These are phyloP conservation scores for Geotrypetes seraphini DNA, from an alignment of 2,797 vertebrate species.

Conservation along the genomic window DNA sequence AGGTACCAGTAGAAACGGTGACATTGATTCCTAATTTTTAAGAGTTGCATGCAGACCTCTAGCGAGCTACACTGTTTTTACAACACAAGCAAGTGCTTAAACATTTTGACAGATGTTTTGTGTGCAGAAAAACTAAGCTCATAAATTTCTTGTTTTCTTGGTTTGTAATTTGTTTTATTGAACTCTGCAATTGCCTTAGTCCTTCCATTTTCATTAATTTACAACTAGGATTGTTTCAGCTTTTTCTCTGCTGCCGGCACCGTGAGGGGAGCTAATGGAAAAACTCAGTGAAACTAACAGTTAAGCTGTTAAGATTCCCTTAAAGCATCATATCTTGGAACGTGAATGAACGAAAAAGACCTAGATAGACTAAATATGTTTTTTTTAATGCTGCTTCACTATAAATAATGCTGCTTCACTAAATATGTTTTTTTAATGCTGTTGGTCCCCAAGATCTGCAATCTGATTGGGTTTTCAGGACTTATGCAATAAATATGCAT, in stretches of 20 bases:
- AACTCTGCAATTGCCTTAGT: slow-evolving; percentile 5
- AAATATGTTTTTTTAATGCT: too few relatives aligned
- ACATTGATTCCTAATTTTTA: slow-evolving; percentile 31
- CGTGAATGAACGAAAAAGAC: too few relatives aligned
- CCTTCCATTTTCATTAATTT: slow-evolving; percentile 22
- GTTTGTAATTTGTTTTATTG: slow-evolving; percentile 9
- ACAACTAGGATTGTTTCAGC: not conserved
- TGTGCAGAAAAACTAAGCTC: slow-evolving; percentile 17
- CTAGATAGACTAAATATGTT: too few relatives aligned
- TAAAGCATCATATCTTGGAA: not conserved
- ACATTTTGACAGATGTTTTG: slow-evolving; percentile 42
- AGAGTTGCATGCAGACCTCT: slow-evolving; percentile 29
- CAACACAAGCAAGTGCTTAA: slow-evolving; percentile 32
- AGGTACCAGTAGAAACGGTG: slow-evolving; percentile 23
- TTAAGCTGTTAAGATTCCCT: too few relatives aligned
- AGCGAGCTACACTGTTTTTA: slow-evolving; percentile 21
- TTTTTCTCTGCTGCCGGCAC: too few relatives aligned
- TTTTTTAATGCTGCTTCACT: too few relatives aligned
- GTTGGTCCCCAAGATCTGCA: too few relatives aligned
- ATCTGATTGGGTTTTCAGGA: too few relatives aligned
- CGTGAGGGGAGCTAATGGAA: too few relatives aligned
- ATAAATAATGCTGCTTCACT: too few relatives aligned
- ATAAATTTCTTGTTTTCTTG: slow-evolving; percentile 31
- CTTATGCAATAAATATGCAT: too few relatives aligned
- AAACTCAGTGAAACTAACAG: too few relatives aligned